These are phyloP conservation scores for Ophioninae sp. DNA, from an alignment of 2,888 invertebrate genomes.

Conservation along the genomic window DNA sequence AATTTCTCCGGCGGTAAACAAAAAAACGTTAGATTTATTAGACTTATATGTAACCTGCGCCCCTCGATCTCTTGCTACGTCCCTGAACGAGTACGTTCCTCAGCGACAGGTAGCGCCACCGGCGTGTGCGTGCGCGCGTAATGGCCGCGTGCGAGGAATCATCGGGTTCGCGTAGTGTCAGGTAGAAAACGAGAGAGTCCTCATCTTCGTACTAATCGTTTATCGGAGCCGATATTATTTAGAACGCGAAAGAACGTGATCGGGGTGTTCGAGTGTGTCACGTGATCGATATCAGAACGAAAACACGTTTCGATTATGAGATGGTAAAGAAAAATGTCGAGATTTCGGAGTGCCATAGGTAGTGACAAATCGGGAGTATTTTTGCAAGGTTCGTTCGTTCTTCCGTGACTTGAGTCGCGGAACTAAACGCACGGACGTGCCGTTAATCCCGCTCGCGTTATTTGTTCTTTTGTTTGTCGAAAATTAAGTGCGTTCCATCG, in stretches of 20 bases:
- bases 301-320: background rate
- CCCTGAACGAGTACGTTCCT: background rate
- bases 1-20: no score
- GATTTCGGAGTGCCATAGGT: slow-evolving; percentile 14
- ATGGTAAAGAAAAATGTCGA: slow-evolving; percentile 6
- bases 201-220: slow-evolving; percentile 30
- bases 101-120: slow-evolving; percentile 36
- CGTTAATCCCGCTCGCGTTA: background rate
- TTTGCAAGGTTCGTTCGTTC: slow-evolving; percentile 7
- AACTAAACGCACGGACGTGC: slow-evolving; percentile 14
- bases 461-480: slow-evolving; percentile 7
- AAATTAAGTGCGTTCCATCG: slow-evolving; percentile 51
- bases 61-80: slow-evolving; percentile 1
- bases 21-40: no score
- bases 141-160: slow-evolving; percentile 67
- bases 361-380: slow-evolving; percentile 3
- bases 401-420: background rate
- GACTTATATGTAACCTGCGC: no score
- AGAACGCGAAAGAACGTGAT: slow-evolving; percentile 15
- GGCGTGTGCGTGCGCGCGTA: slow-evolving; percentile 34
- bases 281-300: background rate
- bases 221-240: slow-evolving; percentile 32
- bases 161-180: slow-evolving; percentile 57
- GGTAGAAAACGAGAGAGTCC: slow-evolving; percentile 49
- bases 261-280: slow-evolving; percentile 27